A percentile compares a stretch with the other conserved stretches of the same genome.
phyloP scores from a whole-genome alignment of 2,888 invertebrate genomes.

The Megalurothrips usitatus region DNA sequence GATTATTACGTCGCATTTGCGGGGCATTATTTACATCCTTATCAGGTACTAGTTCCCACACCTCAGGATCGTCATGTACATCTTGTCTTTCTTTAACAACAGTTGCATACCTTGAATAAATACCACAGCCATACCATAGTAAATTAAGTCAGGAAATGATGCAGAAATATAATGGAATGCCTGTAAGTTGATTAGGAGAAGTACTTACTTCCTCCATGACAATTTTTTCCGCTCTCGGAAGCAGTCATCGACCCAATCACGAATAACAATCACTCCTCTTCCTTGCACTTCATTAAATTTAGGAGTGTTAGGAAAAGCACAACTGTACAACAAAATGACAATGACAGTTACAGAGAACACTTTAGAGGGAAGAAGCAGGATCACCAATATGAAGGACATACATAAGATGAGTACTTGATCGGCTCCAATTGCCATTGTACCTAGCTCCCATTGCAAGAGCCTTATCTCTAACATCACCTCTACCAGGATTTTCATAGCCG shows the following conservation, averaged over 20 bases:
- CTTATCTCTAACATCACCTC: slow-evolving; percentile 61
- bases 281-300: slow-evolving; percentile 71
- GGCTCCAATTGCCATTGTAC: slow-evolving; percentile 71
- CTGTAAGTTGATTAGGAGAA: not conserved
- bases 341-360: not conserved
- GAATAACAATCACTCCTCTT: slow-evolving; percentile 60
- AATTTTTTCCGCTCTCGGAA: slow-evolving; percentile 55
- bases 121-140: not conserved
- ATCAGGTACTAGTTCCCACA: slow-evolving; percentile 54
- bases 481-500: slow-evolving; percentile 79
- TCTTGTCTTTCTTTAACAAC: slow-evolving; percentile 35
- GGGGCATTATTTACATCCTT: slow-evolving; percentile 39
- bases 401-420: slow-evolving; percentile 78
- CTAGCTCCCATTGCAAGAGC: slow-evolving; percentile 74
- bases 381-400: slow-evolving; percentile 48
- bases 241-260: slow-evolving; percentile 71
- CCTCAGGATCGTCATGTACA: slow-evolving; percentile 47
- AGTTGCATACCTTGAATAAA: slow-evolving; percentile 3
- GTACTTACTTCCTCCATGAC: slow-evolving; percentile 55
- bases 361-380: too few species aligned
- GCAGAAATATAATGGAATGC: not conserved
- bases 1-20: slow-evolving; percentile 33
- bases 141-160: not conserved
- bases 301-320: slow-evolving; percentile 85
- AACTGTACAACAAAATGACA: slow-evolving; percentile 54